Conservation (phyloP, 2,113 vertebrate genomes). For the Albula goreensis region DNA sequence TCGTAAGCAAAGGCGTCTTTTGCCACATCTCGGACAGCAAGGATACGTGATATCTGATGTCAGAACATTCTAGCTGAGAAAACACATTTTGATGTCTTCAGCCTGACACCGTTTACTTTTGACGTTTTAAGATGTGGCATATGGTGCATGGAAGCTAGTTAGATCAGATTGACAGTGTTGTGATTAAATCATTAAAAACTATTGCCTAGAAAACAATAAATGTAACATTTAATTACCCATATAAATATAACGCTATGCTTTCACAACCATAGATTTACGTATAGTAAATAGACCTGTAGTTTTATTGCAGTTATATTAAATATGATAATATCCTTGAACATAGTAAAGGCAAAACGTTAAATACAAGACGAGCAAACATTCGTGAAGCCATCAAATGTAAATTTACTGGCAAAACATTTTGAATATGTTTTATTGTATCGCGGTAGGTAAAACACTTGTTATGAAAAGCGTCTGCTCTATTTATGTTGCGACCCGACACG, state of each 20-base stretch:
- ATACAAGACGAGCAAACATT: too few species aligned
- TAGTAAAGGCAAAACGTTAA: not conserved
- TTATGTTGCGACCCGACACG: not conserved
- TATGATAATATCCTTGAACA: not conserved
- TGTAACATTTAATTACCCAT: not conserved
- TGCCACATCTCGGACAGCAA: not conserved
- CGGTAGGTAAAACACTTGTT: not conserved
- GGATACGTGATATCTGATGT: not conserved
- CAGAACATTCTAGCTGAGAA: not conserved
- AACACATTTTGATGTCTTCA: not conserved
- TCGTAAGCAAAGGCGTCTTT: slow-evolving; percentile 11
- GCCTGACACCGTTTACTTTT: not conserved
- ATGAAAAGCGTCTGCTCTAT: not conserved
- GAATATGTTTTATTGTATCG: not conserved
- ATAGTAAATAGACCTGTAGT: too few species aligned
- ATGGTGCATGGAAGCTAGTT: not conserved
- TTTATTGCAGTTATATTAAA: too few species aligned
- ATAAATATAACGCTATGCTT: not conserved
- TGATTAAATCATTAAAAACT: not conserved
- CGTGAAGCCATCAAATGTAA: not conserved
- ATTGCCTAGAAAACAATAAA: not conserved
- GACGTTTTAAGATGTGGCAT: not conserved
- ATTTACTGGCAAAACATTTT: not conserved
- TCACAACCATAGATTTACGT: not conserved
- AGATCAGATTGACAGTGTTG: not conserved